These are phyloP conservation scores for Anagrus nilaparvatae DNA, from an alignment of 1,140 invertebrate genomes.

Conservation along the genomic window DNA sequence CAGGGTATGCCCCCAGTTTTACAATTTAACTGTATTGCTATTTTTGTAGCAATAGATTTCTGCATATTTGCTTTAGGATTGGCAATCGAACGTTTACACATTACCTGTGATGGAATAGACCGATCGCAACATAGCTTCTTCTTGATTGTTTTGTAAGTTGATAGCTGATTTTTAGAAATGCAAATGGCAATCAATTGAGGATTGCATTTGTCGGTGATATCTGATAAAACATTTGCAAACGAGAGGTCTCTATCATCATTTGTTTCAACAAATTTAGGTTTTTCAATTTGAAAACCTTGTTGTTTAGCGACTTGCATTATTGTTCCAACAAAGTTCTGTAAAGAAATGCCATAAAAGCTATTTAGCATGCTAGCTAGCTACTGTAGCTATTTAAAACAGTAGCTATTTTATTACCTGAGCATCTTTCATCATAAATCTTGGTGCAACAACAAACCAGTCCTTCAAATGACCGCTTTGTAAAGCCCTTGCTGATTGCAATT, in stretches of 20 bases:
- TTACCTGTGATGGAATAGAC: slow-evolving; percentile 65
- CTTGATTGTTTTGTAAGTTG: slow-evolving; percentile 75
- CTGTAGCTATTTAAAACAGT: no score
- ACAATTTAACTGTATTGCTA: slow-evolving; percentile 76
- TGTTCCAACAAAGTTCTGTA: slow-evolving; percentile 16
- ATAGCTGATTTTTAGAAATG: slow-evolving; percentile 57
- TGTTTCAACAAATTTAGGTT: slow-evolving; percentile 24
- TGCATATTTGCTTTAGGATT: slow-evolving; percentile 40
- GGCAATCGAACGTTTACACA: slow-evolving; percentile 49
- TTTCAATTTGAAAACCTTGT: slow-evolving; percentile 39
- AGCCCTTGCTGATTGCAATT: slow-evolving; percentile 47
- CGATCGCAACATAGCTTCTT: slow-evolving; percentile 73
- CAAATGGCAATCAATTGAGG: slow-evolving; percentile 57
- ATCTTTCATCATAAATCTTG: slow-evolving; percentile 40
- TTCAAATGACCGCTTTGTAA: slow-evolving; percentile 44
- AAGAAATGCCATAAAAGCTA: no score
- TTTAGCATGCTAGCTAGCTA: no score
- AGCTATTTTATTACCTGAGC: slow-evolving; percentile 30
- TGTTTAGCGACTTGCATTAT: slow-evolving; percentile 35
- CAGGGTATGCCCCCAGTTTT: slow-evolving; percentile 85
- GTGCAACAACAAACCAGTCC: slow-evolving; percentile 18
- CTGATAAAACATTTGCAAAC: slow-evolving; percentile 44
- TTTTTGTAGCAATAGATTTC: slow-evolving; percentile 74
- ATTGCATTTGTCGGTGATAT: slow-evolving; percentile 40
- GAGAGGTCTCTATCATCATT: slow-evolving; percentile 40